Base-by-base conservation (phyloP, 2,888 invertebrate species). In the Bellardia pandia region DNA sequence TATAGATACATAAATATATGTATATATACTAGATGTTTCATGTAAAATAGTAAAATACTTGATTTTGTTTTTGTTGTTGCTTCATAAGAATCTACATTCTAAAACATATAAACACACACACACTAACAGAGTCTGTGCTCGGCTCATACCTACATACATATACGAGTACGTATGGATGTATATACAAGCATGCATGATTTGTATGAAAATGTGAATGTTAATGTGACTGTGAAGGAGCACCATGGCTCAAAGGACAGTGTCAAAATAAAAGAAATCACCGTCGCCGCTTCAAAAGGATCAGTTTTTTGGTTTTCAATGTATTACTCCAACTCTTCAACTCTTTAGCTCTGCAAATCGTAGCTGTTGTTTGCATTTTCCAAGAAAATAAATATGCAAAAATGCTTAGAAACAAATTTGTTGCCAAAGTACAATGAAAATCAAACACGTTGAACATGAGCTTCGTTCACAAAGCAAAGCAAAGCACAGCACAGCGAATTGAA, bases 341-440 rank as follows among this genome's bases (percentile, higher is more conserved):
- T 23, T 23, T 23, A 23, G 1, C 23, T 23, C 23, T 23, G 1
- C 23, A 23, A 5, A 14, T 53, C 33, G 42, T 74, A 33, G 62
- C 77, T 74, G 81, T 82, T 85, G 85, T 87, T 87, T 87, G 87
- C 87, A 87, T 85, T 87, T 87, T 51, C 8, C 78, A 87, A 87
- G 85, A 85, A 87, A 87, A 85, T 78, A 87, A 87, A 87, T 85
- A 82, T 87, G 87, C 87, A 87, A 87, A 85, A 87, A 87, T 87
- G 87, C 87, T 87, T 87, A 87, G 87, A 87, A 87, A 87, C 87
- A 87, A 87, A 87, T 87, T 87, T 87, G 87, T 85, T 75, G 80
- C 83, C 76, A 77, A 86, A 84, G 78, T 82, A 82, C 81, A 87
- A 87, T 87, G 81, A 84, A 80, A 86, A 86, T 86, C 80, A 76